Evolutionary conservation across 1,140 invertebrate species (phyloP).

Genomic region (Drosophila jambulina): DNA sequence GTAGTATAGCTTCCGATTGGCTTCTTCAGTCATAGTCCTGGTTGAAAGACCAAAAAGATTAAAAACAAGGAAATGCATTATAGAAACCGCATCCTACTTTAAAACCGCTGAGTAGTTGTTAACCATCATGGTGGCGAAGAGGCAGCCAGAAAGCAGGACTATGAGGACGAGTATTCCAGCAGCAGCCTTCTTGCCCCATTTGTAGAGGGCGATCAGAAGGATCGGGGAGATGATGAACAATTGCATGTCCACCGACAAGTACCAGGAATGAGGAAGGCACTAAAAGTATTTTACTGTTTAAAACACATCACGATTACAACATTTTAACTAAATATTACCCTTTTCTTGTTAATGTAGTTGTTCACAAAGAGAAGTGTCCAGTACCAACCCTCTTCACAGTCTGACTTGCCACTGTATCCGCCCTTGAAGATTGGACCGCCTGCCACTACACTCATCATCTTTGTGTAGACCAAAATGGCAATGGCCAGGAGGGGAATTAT

Average conservation of each 20-base stretch:
- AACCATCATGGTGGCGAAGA: conserved; percentile 53
- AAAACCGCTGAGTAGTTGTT: conserved; percentile 24
- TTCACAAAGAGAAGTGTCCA: conserved; percentile 49
- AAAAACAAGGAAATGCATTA: too few relatives aligned
- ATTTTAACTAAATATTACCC: background rate
- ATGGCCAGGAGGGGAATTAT: conserved; percentile 12
- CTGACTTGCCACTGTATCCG: conserved; percentile 10
- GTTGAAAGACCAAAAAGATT: too few relatives aligned
- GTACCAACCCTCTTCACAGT: conserved; percentile 66
- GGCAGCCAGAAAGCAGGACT: conserved; percentile 37
- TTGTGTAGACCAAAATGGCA: conserved; percentile 48
- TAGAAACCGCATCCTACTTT: conserved; percentile 13
- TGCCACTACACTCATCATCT: conserved; percentile 13
- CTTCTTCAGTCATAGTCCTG: too few relatives aligned
- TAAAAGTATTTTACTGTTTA: conserved; percentile 77
- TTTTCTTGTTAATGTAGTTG: conserved; percentile 40
- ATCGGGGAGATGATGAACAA: conserved; percentile 91
- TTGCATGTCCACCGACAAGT: conserved; percentile 94
- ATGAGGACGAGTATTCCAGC: conserved; percentile 39
- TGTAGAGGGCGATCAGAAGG: too few relatives aligned
- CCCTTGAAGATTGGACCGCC: conserved; percentile 33
- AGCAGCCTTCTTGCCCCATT: conserved; percentile 43
- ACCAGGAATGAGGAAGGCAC: conserved; percentile 96
- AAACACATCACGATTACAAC: too few relatives aligned
- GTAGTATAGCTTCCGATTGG: background rate